These are phyloP conservation scores for Burhinus oedicnemus DNA, from an alignment of 2,113 vertebrate species.

Conservation along the genomic window DNA sequence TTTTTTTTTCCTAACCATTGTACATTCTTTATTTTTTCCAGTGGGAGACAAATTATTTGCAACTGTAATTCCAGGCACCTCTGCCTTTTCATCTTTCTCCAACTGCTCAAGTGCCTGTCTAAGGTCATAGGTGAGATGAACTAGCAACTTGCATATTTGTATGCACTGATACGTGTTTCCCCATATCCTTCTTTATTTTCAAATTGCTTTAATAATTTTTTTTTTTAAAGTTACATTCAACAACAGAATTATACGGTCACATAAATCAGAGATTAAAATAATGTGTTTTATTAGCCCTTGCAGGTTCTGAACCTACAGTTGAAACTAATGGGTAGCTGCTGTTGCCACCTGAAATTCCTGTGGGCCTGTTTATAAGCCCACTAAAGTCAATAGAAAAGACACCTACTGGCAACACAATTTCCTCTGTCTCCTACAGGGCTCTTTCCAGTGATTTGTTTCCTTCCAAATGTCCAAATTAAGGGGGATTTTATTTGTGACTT, in stretches of 20 bases:
- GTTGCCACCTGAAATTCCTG: not conserved
- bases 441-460: not conserved
- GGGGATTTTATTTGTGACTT: not conserved
- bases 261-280: not conserved
- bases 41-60: not conserved
- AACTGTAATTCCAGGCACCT: not conserved
- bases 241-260: not conserved
- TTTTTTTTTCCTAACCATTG: not conserved
- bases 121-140: not conserved
- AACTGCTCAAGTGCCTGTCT: not conserved
- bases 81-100: not conserved
- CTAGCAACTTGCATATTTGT: not conserved
- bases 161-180: not conserved
- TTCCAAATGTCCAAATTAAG: not conserved
- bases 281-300: not conserved
- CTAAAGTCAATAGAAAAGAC: not conserved
- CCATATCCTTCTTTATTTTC: not conserved
- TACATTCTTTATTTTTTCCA: not conserved
- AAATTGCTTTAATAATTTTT: not conserved
- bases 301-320: not conserved
- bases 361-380: not conserved
- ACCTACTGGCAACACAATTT: not conserved
- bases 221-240: not conserved
- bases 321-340: not conserved
- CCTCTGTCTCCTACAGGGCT: not conserved